phyloP scores from a whole-genome alignment of 2,797 vertebrate species.

The Poeciliopsis turneri region DNA sequence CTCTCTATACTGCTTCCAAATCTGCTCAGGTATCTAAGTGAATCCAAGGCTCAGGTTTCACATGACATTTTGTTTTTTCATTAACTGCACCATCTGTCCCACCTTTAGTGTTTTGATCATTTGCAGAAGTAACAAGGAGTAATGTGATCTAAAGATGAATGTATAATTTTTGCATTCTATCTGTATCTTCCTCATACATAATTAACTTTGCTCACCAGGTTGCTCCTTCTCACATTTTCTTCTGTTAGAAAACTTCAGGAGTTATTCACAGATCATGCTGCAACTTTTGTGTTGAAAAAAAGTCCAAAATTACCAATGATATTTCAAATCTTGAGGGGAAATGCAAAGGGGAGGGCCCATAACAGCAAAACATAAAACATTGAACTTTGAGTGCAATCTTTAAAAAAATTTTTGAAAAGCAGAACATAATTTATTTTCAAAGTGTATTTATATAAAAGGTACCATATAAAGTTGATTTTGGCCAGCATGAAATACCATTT shows the following conservation, averaged over 20 bases:
- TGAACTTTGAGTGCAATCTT: not conserved
- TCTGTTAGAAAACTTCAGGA: not conserved
- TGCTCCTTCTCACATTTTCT: not conserved
- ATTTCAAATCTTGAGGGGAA: constrained; percentile 7
- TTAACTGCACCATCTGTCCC: constrained; percentile 23
- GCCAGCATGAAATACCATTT: not conserved
- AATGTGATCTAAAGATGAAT: constrained; percentile 15
- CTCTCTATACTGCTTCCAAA: constrained; percentile 51
- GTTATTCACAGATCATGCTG: not conserved
- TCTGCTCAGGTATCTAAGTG: constrained; percentile 32
- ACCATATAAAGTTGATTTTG: not conserved
- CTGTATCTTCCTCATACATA: constrained; percentile 1
- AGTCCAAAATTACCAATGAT: not conserved
- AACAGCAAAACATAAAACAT: not conserved
- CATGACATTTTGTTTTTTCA: constrained; percentile 12
- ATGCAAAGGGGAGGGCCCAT: not conserved
- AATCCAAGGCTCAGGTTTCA: constrained; percentile 31
- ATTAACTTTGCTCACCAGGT: not conserved
- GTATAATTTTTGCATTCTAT: not conserved
- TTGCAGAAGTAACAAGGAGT: constrained; percentile 6
- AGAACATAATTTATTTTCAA: not conserved
- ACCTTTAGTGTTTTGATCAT: constrained; percentile 28
- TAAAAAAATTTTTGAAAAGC: not conserved
- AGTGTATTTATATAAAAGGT: not conserved
- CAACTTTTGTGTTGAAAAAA: not conserved